Evolutionary conservation across 2,888 invertebrate species (phyloP).

Genomic region (Prosapia bicincta): DNA sequence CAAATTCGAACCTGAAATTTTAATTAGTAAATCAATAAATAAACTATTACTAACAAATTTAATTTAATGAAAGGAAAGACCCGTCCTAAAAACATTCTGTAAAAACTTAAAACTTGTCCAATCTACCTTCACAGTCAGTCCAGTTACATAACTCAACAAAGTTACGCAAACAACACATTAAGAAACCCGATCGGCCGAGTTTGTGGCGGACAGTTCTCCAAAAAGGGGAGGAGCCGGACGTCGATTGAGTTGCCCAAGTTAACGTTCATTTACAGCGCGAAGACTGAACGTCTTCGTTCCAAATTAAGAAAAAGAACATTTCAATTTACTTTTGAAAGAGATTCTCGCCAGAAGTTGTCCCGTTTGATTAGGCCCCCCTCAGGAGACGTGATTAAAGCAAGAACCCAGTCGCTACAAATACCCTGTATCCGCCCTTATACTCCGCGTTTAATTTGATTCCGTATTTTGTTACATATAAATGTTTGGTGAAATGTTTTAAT

Average conservation of each 20-base stretch:
- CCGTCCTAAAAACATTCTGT: too few species aligned
- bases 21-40: too few species aligned
- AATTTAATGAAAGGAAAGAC: too few species aligned
- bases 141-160: not conserved
- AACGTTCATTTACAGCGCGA: not conserved
- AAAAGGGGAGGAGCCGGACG: not conserved
- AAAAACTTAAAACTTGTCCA: not conserved
- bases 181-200: not conserved
- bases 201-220: not conserved
- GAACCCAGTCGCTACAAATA: not conserved
- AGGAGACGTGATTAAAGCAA: not conserved
- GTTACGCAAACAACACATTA: not conserved
- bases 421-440: not conserved
- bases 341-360: not conserved
- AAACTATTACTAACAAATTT: too few species aligned
- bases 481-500: too few species aligned
- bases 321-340: not conserved
- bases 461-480: not conserved
- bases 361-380: not conserved
- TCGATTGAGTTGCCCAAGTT: not conserved
- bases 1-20: too few species aligned
- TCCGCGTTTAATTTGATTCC: not conserved
- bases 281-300: not conserved
- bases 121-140: not conserved
- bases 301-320: not conserved